These are phyloP conservation scores for Heliothis virescens DNA, from an alignment of 1,140 invertebrate genomes.

Conservation along the genomic window DNA sequence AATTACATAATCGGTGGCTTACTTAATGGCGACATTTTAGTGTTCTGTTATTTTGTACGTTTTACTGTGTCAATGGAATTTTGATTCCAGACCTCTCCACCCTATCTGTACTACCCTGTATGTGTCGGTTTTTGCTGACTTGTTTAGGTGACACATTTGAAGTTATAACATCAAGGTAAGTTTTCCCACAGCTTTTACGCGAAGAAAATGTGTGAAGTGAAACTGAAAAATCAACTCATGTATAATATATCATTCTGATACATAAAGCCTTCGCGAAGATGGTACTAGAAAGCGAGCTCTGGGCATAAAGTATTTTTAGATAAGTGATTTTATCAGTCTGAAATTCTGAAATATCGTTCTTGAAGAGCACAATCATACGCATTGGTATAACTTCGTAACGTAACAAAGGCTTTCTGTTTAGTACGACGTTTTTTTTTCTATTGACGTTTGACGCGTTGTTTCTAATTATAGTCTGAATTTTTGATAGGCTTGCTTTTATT, in stretches of 20 bases:
- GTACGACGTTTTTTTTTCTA: too few relatives aligned
- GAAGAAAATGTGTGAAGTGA: not conserved
- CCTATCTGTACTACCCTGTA: too few relatives aligned
- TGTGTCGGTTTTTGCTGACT: not conserved
- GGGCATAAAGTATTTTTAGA: slow-evolving; percentile 16
- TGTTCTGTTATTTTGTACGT: too few relatives aligned
- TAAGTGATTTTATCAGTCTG: slow-evolving; percentile 10
- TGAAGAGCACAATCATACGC: not conserved
- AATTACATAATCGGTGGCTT: too few relatives aligned
- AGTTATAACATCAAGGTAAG: slow-evolving; percentile 5
- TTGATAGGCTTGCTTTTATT: too few relatives aligned
- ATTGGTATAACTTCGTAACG: not conserved
- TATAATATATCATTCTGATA: slow-evolving; percentile 35
- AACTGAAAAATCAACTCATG: slow-evolving; percentile 35
- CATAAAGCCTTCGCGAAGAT: slow-evolving; percentile 18
- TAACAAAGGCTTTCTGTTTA: too few relatives aligned
- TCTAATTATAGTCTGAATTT: too few relatives aligned
- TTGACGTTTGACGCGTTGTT: too few relatives aligned
- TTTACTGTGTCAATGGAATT: too few relatives aligned
- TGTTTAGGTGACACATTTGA: not conserved
- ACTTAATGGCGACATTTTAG: too few relatives aligned
- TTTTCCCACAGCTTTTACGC: slow-evolving; percentile 5
- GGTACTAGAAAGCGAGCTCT: not conserved
- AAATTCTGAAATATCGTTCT: not conserved
- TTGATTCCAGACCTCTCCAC: too few relatives aligned